phyloP scores from a whole-genome alignment of 2,888 invertebrate species.

The Acronicta alni region DNA sequence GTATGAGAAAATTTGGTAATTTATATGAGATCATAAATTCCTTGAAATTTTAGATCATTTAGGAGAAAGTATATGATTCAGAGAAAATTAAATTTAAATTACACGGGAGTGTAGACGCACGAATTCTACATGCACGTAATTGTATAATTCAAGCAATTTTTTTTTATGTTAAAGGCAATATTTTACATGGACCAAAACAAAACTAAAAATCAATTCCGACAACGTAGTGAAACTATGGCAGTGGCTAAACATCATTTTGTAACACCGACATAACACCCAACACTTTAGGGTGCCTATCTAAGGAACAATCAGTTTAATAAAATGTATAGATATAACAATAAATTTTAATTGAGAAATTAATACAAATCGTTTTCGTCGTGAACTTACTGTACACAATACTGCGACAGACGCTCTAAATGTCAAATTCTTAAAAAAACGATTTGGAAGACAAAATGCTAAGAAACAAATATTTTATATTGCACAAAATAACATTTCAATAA shows the following conservation, averaged over 20 bases:
- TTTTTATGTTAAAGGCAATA: constrained; percentile 22
- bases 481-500: constrained; percentile 46
- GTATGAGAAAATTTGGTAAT: constrained; percentile 78
- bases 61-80: constrained; percentile 34
- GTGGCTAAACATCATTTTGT: constrained; percentile 69
- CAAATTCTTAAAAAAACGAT: too few relatives aligned
- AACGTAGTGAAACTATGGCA: constrained; percentile 78
- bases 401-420: constrained; percentile 27
- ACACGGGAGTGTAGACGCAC: constrained; percentile 50
- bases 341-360: constrained; percentile 14
- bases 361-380: constrained; percentile 8
- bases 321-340: constrained; percentile 9
- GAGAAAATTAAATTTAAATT: constrained; percentile 34
- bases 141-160: constrained; percentile 23
- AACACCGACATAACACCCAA: constrained; percentile 39
- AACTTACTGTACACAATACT: constrained; percentile 17
- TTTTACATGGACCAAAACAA: constrained; percentile 25
- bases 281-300: constrained; percentile 33
- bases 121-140: constrained; percentile 56
- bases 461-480: constrained; percentile 59
- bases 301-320: constrained; percentile 17
- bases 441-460: constrained; percentile 66
- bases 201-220: constrained; percentile 40
- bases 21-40: constrained; percentile 80
- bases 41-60: constrained; percentile 49